These are phyloP conservation scores for Gerris buenoi DNA, from an alignment of 1,140 invertebrate genomes.

Conservation along the genomic window DNA sequence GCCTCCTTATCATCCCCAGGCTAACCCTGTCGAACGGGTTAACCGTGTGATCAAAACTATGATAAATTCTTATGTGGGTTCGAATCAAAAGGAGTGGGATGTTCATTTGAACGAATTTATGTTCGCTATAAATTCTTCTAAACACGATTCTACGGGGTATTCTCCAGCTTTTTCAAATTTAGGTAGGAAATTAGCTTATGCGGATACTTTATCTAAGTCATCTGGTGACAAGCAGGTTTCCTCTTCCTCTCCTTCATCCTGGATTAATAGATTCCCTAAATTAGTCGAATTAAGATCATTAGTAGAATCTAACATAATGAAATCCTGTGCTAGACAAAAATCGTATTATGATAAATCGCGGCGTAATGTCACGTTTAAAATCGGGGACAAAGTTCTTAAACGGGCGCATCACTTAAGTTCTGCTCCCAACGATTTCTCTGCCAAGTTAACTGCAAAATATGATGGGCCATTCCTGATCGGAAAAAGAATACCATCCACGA, in stretches of 20 bases:
- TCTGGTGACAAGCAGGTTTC: slow-evolving; percentile 25
- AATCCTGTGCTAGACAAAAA: not conserved
- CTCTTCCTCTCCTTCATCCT: not conserved
- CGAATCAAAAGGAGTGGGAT: slow-evolving; percentile 26
- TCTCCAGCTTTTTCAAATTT: not conserved
- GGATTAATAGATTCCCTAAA: not conserved
- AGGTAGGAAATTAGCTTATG: not conserved
- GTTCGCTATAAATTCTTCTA: not conserved
- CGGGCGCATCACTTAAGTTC: not conserved
- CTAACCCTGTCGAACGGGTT: slow-evolving; percentile 30
- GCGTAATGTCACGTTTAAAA: not conserved
- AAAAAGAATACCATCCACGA: not conserved
- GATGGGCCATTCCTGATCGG: not conserved
- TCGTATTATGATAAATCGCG: not conserved
- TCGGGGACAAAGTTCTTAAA: not conserved
- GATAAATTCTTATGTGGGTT: slow-evolving; percentile 26
- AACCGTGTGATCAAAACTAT: slow-evolving; percentile 31
- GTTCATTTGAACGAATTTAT: not conserved
- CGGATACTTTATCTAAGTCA: slow-evolving; percentile 17
- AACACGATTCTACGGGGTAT: not conserved
- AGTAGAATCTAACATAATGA: not conserved
- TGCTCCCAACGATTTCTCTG: not conserved
- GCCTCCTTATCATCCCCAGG: slow-evolving; percentile 19
- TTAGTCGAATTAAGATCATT: not conserved
- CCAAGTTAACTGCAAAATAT: not conserved